A percentile compares a stretch with the other conserved stretches of the same genome.
phyloP scores from a whole-genome alignment of 2,113 vertebrate species.

The Paedocypris sp. region DNA sequence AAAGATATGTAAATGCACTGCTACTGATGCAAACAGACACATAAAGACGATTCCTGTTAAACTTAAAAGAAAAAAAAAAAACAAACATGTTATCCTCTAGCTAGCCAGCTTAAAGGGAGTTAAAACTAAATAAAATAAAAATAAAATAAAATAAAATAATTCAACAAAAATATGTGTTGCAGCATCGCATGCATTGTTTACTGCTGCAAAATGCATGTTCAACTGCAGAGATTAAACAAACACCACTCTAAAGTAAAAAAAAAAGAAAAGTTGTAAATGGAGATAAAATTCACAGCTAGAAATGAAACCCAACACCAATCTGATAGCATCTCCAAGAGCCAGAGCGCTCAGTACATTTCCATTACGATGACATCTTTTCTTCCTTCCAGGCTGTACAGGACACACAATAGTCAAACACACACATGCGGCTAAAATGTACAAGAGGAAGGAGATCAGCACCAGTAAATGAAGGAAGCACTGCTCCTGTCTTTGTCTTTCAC shows the following conservation, averaged over 20 bases:
- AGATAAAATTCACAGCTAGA: neutral
- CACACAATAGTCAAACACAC: slow-evolving; percentile 5
- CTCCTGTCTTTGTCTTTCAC: slow-evolving; percentile 32
- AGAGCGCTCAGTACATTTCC: slow-evolving; percentile 22
- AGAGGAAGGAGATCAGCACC: slow-evolving; percentile 32
- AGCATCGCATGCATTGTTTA: neutral
- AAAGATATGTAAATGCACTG: no score
- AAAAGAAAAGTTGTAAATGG: neutral
- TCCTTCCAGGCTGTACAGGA: neutral
- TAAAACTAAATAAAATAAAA: no score
- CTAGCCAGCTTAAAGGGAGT: no score
- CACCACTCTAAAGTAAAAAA: neutral
- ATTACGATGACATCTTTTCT: slow-evolving; percentile 14
- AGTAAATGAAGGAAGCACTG: slow-evolving; percentile 52
- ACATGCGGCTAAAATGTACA: neutral
- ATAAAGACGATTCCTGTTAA: no score
- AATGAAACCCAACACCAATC: neutral
- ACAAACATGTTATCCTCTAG: no score
- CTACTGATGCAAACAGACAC: no score
- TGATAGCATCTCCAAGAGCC: neutral
- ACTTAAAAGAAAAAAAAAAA: no score
- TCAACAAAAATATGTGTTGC: neutral
- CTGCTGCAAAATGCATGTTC: neutral
- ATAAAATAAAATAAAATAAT: no score
- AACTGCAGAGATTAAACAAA: neutral